phyloP scores from a whole-genome alignment of 2,797 vertebrate genomes.

The Craterocephalus amniculus region DNA sequence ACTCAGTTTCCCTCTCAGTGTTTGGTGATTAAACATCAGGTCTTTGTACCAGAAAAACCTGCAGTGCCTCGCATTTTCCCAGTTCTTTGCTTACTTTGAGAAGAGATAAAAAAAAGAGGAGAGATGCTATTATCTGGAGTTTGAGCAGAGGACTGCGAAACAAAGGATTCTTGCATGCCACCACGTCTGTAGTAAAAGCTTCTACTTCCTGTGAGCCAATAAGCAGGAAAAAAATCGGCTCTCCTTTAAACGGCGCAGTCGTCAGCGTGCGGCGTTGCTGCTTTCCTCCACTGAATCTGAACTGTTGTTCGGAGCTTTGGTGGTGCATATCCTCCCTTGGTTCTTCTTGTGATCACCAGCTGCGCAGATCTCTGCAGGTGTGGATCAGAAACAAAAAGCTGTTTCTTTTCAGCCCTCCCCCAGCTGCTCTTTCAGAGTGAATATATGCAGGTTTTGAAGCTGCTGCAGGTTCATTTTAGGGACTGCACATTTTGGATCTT shows the following conservation, averaged over 20 bases:
- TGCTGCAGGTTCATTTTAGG: constrained; percentile 25
- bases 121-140: constrained; percentile 44
- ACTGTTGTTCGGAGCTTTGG: constrained; percentile 1
- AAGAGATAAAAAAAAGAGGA: constrained; percentile 70
- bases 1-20: constrained; percentile 27
- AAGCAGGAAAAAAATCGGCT: constrained; percentile 30
- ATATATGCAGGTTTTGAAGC: constrained; percentile 12
- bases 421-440: constrained; percentile 17
- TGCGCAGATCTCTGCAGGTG: constrained; percentile 18
- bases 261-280: constrained; percentile 17
- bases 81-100: constrained; percentile 45
- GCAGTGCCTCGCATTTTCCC: constrained; percentile 65
- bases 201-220: constrained; percentile 17
- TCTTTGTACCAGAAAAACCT: constrained; percentile 89
- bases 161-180: constrained; percentile 67
- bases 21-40: constrained; percentile 42
- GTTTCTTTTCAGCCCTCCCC: neutral
- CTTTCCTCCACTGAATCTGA: constrained; percentile 7
- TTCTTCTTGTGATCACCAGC: constrained; percentile 6
- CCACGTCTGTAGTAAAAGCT: constrained; percentile 69
- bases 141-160: constrained; percentile 74
- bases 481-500: constrained; percentile 35
- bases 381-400: constrained; percentile 22
- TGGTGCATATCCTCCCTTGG: constrained; percentile 3
- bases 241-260: constrained; percentile 17